These are phyloP conservation scores for Pycnonotus jocosus DNA, from an alignment of 2,113 vertebrate genomes.

Conservation along the genomic window DNA sequence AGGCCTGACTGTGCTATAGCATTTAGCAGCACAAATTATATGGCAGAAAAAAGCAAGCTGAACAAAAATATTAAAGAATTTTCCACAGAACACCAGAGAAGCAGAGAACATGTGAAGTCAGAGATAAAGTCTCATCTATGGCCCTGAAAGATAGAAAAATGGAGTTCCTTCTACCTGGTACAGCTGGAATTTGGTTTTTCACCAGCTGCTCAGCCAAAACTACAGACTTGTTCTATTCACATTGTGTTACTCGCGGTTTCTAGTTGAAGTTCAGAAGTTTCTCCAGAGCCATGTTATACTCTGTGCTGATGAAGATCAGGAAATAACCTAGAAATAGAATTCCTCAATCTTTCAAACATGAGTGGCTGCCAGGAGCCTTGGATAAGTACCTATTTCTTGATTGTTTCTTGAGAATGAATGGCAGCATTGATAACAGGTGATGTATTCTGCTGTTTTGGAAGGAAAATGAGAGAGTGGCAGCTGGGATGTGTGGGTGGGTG, in stretches of 20 bases:
- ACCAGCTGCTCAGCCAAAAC: not conserved
- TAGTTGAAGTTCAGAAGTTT: not conserved
- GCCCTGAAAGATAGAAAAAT: not conserved
- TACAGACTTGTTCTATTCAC: not conserved
- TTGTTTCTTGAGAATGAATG: not conserved
- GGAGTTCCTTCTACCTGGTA: not conserved
- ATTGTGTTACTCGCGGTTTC: not conserved
- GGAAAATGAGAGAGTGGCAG: not conserved
- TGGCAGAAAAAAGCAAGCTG: not conserved
- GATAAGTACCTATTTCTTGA: not conserved
- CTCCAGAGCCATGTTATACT: not conserved
- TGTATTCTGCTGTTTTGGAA: not conserved
- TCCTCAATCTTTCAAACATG: not conserved
- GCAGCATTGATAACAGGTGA: constrained; percentile 18
- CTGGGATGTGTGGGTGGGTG: constrained; percentile 6
- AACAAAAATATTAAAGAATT: not conserved
- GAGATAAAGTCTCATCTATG: not conserved
- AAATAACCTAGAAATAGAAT: not conserved
- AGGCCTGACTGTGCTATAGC: not conserved
- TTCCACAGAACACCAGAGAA: not conserved
- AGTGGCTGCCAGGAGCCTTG: not conserved
- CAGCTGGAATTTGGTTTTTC: not conserved
- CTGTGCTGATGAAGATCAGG: not conserved
- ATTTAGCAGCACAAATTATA: not conserved
- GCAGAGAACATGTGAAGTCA: not conserved